Evolutionary conservation across 1,140 invertebrate genomes (phyloP).

Genomic region (Harpegnathos saltator): DNA sequence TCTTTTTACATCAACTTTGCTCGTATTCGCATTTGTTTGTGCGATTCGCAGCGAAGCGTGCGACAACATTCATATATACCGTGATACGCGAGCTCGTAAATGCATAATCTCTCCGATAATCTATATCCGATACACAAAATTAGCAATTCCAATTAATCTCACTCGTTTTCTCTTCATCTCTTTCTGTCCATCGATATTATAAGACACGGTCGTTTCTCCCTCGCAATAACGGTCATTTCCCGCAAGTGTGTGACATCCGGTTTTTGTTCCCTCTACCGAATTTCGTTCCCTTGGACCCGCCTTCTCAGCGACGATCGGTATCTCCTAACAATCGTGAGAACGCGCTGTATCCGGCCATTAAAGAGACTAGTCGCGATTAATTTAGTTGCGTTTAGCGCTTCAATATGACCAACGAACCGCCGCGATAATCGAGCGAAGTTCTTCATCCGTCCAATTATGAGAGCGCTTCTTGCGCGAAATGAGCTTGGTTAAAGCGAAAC

Average conservation of each 20-base stretch:
- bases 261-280: conserved; percentile 20
- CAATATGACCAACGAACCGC: conserved; percentile 28
- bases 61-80: no score
- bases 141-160: no score
- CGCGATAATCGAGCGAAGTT: conserved; percentile 47
- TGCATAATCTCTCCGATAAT: no score
- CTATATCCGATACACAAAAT: no score
- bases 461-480: conserved; percentile 10
- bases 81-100: no score
- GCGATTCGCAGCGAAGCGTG: no score
- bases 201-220: no score
- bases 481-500: conserved; percentile 25
- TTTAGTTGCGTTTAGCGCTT: conserved; percentile 59
- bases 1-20: no score
- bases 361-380: conserved; percentile 50
- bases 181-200: no score
- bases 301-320: conserved; percentile 36
- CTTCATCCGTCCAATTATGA: conserved; percentile 36
- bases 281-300: conserved; percentile 1
- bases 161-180: no score
- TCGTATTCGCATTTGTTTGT: no score
- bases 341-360: conserved; percentile 51
- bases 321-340: conserved; percentile 59
- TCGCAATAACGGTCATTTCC: conserved; percentile 1
- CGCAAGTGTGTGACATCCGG: neutral